These are phyloP conservation scores for Cancer borealis DNA, from an alignment of 2,888 invertebrate genomes.

Conservation along the genomic window DNA sequence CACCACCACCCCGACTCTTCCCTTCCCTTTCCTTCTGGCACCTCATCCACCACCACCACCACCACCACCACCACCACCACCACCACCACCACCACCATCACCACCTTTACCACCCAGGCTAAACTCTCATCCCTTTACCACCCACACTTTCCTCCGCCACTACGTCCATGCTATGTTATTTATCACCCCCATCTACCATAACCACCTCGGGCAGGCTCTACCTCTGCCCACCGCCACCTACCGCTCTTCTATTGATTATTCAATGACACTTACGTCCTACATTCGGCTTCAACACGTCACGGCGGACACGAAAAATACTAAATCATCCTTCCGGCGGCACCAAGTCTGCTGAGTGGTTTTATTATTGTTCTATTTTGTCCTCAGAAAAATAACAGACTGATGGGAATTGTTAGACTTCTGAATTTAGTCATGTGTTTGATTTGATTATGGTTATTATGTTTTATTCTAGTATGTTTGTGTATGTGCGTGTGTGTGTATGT, in stretches of 20 bases:
- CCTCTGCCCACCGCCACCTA: neutral
- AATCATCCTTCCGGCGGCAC: too few relatives aligned
- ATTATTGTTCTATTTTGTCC: neutral
- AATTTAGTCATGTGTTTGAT: neutral
- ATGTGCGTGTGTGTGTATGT: slow-evolving; percentile 36
- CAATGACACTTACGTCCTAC: neutral
- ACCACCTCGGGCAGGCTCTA: neutral
- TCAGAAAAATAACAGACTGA: neutral
- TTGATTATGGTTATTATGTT: too few relatives aligned
- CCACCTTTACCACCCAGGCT: too few relatives aligned
- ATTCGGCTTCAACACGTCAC: neutral
- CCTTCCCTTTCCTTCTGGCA: too few relatives aligned
- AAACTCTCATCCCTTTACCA: too few relatives aligned
- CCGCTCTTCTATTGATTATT: neutral
- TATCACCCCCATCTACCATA: neutral
- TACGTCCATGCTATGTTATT: neutral
- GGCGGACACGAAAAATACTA: neutral
- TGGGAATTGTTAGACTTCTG: neutral
- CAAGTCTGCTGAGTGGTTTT: neutral
- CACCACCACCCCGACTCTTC: too few relatives aligned
- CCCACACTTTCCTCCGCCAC: too few relatives aligned
- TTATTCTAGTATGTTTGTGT: neutral
- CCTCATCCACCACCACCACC: too few relatives aligned
- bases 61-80: neutral
- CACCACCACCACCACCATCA: neutral